Evolutionary conservation across 2,113 vertebrate species (phyloP), one percentile per base, ranked within the genome.

Genomic region (Stomatorhinus ivindoensis): DNA sequence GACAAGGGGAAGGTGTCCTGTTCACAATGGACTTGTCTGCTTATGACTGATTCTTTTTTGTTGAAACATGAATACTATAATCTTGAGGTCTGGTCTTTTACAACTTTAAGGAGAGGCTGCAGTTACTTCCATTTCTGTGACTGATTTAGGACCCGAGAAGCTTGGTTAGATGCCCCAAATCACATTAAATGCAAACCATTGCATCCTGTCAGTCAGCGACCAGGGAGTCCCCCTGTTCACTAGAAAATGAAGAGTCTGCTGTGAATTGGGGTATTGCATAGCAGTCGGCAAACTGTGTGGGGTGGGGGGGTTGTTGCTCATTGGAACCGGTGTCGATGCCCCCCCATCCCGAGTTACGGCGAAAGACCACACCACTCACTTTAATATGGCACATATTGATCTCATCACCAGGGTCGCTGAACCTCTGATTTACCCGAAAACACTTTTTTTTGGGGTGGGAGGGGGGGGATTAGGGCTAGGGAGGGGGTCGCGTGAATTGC

Each of bases 361-460:
- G 13, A 31, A 69, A 69, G n/a, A 31, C n/a, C 61, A 69, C n/a
- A 69, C 61, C n/a, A 69, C 10, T 1, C 27, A 31, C 61, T 69
- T 69, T 69, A 69, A 69, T 27, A 31, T 69, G 89, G 88, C 69
- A 87, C 91, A 90, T 84, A 84, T 88, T 94, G 92, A 92, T 92
- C 58, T 91, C 85, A 92, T 91, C 92, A 87, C 51, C 86, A 87
- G 89, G 89, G 93, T 94, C 90, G 90, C 80, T 88, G 87, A 89
- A 88, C 19, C 90, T 58, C 90, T 89, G 86, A 82, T 82, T 89
- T 90, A 90, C 86, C 69, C 87, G 27, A 69, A 69, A 69, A 31
- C 61, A 31, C 61, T 31, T 19, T 31, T 27, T 35, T 73, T 11
- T 4, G 1, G 0, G 31, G 69, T n/a, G 61, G n/a, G 61, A 21